A percentile compares a stretch with the other conserved stretches of the same genome.
Conservation (phyloP, 2,888 invertebrate genomes). For the Plebejus melissa region DNA sequence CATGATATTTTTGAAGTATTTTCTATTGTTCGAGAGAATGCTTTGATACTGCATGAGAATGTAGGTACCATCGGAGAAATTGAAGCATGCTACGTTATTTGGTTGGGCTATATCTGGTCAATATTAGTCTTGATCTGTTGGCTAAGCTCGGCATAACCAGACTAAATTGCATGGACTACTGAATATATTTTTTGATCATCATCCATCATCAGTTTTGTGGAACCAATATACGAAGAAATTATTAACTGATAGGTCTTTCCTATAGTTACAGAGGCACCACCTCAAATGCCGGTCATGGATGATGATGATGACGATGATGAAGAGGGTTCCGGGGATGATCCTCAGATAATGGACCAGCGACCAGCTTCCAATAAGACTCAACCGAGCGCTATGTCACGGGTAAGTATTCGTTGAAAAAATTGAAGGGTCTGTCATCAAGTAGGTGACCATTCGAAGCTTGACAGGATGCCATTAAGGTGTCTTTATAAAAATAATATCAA, state of each 20-base stretch:
- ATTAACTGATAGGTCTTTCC: not conserved
- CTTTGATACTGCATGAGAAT: not conserved
- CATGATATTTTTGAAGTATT: not conserved
- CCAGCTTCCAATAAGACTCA: slow-evolving; percentile 26
- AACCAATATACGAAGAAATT: not conserved
- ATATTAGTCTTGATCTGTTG: not conserved
- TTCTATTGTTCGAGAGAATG: not conserved
- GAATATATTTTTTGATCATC: not conserved
- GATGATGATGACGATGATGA: slow-evolving; percentile 51
- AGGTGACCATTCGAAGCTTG: too few relatives aligned
- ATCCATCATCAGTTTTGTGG: not conserved
- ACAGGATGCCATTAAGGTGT: too few relatives aligned
- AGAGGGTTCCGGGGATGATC: slow-evolving; percentile 79
- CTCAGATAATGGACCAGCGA: slow-evolving; percentile 45
- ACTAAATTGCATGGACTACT: not conserved
- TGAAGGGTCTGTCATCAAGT: too few relatives aligned
- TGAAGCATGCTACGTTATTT: not conserved
- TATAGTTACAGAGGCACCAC: slow-evolving; percentile 22
- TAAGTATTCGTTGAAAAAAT: slow-evolving; percentile 37
- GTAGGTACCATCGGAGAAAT: not conserved
- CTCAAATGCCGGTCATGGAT: slow-evolving; percentile 52
- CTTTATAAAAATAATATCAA: too few relatives aligned
- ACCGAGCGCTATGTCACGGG: slow-evolving; percentile 49
- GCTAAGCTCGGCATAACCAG: not conserved
- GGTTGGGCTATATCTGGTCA: not conserved